Conservation (phyloP, 2,113 vertebrate species). For the Bambusicola thoracicus region DNA sequence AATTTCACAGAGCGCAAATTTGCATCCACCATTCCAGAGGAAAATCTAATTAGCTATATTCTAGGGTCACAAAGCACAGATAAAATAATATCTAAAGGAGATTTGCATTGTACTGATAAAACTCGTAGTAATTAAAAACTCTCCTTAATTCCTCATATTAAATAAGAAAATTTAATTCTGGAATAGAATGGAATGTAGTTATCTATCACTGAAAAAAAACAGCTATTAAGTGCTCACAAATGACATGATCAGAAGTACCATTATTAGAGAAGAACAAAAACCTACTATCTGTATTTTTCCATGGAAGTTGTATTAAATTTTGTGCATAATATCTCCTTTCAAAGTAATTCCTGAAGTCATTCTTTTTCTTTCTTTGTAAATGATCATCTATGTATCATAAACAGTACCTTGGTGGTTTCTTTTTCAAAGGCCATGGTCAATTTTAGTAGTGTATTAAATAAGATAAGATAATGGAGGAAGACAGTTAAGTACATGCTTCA, state of each 20-base stretch:
- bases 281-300: background rate
- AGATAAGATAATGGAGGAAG: conserved; percentile 37
- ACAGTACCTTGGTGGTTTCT: background rate
- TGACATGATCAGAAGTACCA: background rate
- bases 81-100: conserved; percentile 48
- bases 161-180: conserved; percentile 43
- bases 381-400: background rate
- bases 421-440: conserved; percentile 30
- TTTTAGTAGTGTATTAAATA: conserved; percentile 28
- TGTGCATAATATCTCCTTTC: background rate
- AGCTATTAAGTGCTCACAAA: background rate
- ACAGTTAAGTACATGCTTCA: conserved; percentile 2
- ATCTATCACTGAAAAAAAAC: background rate
- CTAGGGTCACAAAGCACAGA: conserved; percentile 56
- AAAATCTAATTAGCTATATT: conserved; percentile 74
- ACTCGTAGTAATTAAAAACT: conserved; percentile 49
- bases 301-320: background rate
- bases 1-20: conserved; percentile 62
- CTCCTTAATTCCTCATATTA: conserved; percentile 16
- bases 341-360: background rate
- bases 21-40: conserved; percentile 66
- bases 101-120: conserved; percentile 68
- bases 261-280: background rate
- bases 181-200: conserved; percentile 18
- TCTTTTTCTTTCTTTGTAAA: background rate